Percentiles rank a stretch among this genome's conserved stretches.
phyloP scores from a whole-genome alignment of 2,113 vertebrate species.

The Agelaius phoeniceus region DNA sequence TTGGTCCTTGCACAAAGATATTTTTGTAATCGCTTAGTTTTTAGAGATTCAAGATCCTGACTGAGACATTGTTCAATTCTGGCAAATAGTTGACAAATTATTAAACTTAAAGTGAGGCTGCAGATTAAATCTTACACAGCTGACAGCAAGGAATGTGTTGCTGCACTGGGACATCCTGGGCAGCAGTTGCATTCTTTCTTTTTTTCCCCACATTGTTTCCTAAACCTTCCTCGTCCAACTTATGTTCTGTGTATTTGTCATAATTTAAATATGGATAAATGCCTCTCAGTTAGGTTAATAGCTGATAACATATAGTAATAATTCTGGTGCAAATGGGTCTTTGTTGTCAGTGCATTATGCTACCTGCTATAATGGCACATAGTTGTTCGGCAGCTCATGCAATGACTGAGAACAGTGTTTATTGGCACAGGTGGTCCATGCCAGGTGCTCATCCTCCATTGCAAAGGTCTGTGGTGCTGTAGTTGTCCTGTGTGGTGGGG shows the following conservation, averaged over 20 bases:
- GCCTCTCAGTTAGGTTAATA: neutral
- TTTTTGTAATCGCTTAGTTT: neutral
- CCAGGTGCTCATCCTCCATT: neutral
- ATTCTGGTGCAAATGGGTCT: neutral
- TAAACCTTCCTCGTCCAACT: neutral
- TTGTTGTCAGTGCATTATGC: neutral
- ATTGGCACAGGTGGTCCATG: accelerated
- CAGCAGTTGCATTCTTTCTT: neutral
- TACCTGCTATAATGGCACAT: accelerated
- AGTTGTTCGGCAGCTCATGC: neutral
- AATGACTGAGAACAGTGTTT: neutral
- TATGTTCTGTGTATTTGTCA: neutral
- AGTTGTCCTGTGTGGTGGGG: neutral
- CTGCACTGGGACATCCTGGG: neutral
- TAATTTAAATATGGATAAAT: neutral
- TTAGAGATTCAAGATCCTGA: neutral
- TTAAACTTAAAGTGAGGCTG: neutral
- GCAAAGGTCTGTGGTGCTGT: neutral
- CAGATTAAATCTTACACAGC: neutral
- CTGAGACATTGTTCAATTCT: neutral
- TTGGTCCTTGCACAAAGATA: neutral
- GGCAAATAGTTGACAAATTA: neutral
- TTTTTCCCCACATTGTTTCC: neutral
- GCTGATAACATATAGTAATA: neutral
- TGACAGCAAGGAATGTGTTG: accelerated